These are phyloP conservation scores for Moxostoma hubbsi DNA, from an alignment of 2,797 vertebrate genomes.

Conservation along the genomic window DNA sequence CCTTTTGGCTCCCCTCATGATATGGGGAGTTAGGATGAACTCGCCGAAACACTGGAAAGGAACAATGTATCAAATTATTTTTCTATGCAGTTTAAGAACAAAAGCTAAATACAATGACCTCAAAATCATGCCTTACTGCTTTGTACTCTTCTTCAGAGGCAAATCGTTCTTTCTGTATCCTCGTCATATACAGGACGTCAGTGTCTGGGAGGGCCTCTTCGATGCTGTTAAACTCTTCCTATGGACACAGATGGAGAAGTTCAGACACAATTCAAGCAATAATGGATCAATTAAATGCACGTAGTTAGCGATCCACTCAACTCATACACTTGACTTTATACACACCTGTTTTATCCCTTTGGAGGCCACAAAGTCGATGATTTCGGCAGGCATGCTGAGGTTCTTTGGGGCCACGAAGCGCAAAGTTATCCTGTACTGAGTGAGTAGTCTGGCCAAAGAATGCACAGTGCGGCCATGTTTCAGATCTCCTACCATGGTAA, in stretches of 20 bases:
- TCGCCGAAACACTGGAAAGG: constrained; percentile 90
- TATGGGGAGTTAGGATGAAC: constrained; percentile 96
- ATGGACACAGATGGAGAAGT: constrained; percentile 21
- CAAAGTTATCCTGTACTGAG: constrained; percentile 91
- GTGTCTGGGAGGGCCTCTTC: constrained; percentile 94
- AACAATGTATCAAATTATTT: neutral
- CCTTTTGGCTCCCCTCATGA: constrained; percentile 95
- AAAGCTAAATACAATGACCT: neutral
- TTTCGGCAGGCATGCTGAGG: constrained; percentile 89
- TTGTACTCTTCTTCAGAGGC: constrained; percentile 85
- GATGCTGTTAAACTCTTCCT: constrained; percentile 95
- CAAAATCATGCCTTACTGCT: constrained; percentile 76
- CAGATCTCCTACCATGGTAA: constrained; percentile 97
- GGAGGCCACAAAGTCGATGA: constrained; percentile 88
- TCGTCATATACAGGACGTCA: constrained; percentile 95
- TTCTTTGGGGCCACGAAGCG: constrained; percentile 91
- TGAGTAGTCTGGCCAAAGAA: constrained; percentile 92
- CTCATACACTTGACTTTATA: neutral
- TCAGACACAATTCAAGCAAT: neutral
- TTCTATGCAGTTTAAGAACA: neutral
- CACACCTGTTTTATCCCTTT: constrained; percentile 93
- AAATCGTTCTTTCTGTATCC: constrained; percentile 96
- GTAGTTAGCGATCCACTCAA: neutral
- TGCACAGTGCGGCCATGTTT: constrained; percentile 97
- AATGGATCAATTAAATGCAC: neutral